Evolutionary conservation across 92 coral and sea anemone genomes (phyloP).

Genomic region (Porites lobata): DNA sequence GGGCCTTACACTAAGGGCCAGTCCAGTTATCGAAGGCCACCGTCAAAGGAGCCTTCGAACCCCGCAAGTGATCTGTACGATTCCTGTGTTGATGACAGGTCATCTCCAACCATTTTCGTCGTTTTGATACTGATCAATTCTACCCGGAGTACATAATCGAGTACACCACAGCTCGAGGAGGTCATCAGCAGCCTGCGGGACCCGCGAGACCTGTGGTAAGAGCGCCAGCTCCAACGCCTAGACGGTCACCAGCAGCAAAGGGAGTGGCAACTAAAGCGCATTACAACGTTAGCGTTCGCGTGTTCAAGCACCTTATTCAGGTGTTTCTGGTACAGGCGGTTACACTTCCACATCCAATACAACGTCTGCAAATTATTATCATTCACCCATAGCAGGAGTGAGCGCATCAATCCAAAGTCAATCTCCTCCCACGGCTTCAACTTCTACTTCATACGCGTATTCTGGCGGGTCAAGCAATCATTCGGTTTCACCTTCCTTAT

Average conservation of each 20-base stretch:
- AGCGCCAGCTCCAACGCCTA: neutral
- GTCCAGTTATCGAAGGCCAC: conserved; percentile 74
- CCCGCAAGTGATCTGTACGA: conserved; percentile 86
- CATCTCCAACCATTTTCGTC: conserved; percentile 80
- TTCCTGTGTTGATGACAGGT: conserved; percentile 74
- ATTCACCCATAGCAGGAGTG: neutral
- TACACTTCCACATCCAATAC: neutral
- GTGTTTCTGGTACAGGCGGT: neutral
- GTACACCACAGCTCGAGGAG: conserved; percentile 16
- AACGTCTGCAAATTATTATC: neutral
- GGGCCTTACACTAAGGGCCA: conserved; percentile 79
- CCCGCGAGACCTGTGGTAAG: neutral
- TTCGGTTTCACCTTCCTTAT: too few relatives aligned
- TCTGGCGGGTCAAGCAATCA: too few relatives aligned
- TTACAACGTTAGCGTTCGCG: neutral
- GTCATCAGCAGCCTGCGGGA: neutral
- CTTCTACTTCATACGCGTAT: too few relatives aligned
- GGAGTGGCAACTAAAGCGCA: too few relatives aligned
- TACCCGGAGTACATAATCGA: conserved; percentile 88
- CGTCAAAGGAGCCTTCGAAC: conserved; percentile 70
- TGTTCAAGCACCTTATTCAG: neutral
- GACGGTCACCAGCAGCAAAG: neutral
- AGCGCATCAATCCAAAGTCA: too few relatives aligned
- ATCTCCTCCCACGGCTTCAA: too few relatives aligned
- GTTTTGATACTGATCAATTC: conserved; percentile 83